phyloP scores from a whole-genome alignment of 2,113 vertebrate species.

The Kobus ellipsiprymnus region DNA sequence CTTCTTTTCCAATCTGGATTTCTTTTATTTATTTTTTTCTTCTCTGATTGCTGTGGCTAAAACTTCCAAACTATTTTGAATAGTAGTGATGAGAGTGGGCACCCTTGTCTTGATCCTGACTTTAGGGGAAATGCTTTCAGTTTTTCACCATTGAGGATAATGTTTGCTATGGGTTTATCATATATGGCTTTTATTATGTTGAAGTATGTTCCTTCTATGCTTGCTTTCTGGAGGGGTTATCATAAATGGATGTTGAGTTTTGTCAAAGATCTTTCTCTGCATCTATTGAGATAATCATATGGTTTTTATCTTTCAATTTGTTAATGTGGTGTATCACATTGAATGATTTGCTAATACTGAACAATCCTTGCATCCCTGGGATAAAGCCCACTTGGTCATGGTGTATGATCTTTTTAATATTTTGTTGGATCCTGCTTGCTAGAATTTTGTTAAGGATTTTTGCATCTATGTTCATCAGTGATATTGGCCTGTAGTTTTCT shows the following conservation, averaged over 20 bases:
- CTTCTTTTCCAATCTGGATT: background rate
- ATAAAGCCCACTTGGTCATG: background rate
- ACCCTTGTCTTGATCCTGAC: background rate
- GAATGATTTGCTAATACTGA: background rate
- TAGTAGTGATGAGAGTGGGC: background rate
- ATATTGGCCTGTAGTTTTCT: background rate
- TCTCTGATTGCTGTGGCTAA: background rate
- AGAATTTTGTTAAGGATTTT: background rate
- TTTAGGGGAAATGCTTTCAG: background rate
- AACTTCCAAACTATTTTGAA: background rate
- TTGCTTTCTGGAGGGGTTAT: background rate
- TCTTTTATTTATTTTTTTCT: background rate
- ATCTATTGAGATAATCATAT: background rate
- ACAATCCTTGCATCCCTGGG: background rate
- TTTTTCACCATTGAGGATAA: background rate
- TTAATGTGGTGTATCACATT: background rate
- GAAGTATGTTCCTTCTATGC: background rate
- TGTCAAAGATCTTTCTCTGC: background rate
- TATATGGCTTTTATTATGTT: background rate
- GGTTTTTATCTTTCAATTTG: background rate
- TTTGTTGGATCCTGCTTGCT: background rate
- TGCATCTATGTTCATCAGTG: background rate
- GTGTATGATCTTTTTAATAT: background rate
- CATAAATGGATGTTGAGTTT: background rate
- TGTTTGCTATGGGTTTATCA: background rate